Conservation (phyloP, 2,888 invertebrate genomes). For the Heteropelma amictum region DNA sequence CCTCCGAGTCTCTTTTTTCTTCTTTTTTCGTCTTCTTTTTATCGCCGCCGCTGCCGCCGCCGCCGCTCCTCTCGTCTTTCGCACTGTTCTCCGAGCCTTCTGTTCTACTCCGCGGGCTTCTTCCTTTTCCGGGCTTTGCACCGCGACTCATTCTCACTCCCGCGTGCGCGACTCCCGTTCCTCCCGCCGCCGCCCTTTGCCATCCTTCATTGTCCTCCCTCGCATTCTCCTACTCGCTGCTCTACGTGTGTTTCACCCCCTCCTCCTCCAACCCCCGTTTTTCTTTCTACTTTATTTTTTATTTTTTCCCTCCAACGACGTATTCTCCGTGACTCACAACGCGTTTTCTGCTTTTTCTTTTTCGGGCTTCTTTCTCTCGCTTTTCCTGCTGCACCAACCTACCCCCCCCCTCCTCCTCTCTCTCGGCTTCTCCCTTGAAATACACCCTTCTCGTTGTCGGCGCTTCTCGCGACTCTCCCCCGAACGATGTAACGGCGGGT, state of each 20-base stretch:
- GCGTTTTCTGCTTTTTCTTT: neutral
- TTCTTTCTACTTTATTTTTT: neutral
- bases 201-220: neutral
- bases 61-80: neutral
- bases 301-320: neutral
- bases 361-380: constrained; percentile 9
- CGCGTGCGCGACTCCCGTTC: neutral
- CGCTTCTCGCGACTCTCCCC: neutral
- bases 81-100: neutral
- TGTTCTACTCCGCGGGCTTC: neutral
- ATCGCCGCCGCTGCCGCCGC: neutral
- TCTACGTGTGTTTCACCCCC: neutral
- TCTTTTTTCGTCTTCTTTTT: neutral
- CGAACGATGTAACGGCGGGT: no score
- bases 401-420: neutral
- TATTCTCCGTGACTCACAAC: neutral
- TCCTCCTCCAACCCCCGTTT: neutral
- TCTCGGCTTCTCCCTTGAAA: constrained; percentile 31
- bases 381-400: constrained; percentile 30
- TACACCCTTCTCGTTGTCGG: neutral
- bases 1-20: neutral
- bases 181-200: neutral
- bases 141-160: neutral
- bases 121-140: neutral
- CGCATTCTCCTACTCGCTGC: neutral